A percentile compares a stretch with the other conserved stretches of the same genome.
Evolutionary conservation across 2,888 invertebrate species (phyloP).

Genomic region (Blastobasis adustella): DNA sequence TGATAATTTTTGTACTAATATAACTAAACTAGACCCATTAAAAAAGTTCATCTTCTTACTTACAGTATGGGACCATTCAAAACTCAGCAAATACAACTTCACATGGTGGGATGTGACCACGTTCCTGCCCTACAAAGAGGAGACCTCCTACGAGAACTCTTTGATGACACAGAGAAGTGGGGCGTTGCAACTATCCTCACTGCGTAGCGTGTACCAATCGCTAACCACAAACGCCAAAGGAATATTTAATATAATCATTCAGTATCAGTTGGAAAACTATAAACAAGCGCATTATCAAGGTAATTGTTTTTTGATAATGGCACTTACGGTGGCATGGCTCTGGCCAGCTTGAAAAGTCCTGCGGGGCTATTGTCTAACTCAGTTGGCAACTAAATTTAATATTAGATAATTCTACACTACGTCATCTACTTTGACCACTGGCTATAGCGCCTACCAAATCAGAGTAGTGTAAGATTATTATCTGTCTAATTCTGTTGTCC

Average conservation of each 20-base stretch:
- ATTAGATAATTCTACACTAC: too few species aligned
- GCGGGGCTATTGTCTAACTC: too few species aligned
- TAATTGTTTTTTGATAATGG: slow-evolving; percentile 31
- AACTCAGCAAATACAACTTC: slow-evolving; percentile 89
- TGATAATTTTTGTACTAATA: too few species aligned
- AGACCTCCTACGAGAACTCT: slow-evolving; percentile 90
- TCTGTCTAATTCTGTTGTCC: too few species aligned
- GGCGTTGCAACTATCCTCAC: slow-evolving; percentile 86
- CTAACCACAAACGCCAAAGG: slow-evolving; percentile 91
- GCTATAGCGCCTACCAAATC: too few species aligned
- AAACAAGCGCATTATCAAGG: slow-evolving; percentile 84
- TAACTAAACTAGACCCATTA: too few species aligned
- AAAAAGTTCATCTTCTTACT: slow-evolving; percentile 11
- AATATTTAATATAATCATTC: slow-evolving; percentile 87
- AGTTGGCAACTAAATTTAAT: too few species aligned
- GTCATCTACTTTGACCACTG: too few species aligned
- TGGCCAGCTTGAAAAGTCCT: too few species aligned
- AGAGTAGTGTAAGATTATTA: too few species aligned
- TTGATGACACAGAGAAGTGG: slow-evolving; percentile 87
- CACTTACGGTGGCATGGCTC: too few species aligned
- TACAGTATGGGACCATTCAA: slow-evolving; percentile 92
- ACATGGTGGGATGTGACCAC: slow-evolving; percentile 94
- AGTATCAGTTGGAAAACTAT: slow-evolving; percentile 86
- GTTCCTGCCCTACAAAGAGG: slow-evolving; percentile 86
- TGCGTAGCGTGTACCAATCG: slow-evolving; percentile 92